Percentiles rank a stretch among this genome's conserved stretches.
Evolutionary conservation across 2,888 invertebrate genomes (phyloP).

Genomic region (Stenodema calcarata): DNA sequence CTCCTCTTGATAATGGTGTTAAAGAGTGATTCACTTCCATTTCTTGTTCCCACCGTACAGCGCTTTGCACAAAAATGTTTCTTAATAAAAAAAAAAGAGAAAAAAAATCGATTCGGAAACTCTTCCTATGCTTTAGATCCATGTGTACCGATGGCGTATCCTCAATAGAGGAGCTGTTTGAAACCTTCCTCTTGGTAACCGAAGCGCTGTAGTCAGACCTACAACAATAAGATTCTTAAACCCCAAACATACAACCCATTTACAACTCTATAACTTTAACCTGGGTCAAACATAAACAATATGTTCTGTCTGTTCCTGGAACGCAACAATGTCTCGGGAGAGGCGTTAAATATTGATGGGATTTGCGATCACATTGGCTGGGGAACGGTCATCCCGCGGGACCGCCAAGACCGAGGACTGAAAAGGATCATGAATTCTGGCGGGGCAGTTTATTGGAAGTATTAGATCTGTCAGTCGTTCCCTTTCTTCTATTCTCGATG

Average conservation of each 20-base stretch:
- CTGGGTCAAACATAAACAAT: background rate
- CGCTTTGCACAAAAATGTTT: too few relatives aligned
- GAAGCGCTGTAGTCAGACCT: too few relatives aligned
- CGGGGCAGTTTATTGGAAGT: constrained; percentile 47
- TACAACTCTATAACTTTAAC: background rate
- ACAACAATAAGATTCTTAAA: too few relatives aligned
- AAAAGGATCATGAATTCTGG: constrained; percentile 42
- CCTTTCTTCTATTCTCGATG: background rate
- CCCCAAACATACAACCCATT: background rate
- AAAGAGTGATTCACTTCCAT: too few relatives aligned
- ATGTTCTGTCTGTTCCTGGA: background rate
- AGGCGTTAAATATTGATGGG: constrained; percentile 38
- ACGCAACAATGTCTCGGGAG: constrained; percentile 15
- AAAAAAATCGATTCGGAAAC: too few relatives aligned
- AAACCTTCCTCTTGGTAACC: too few relatives aligned
- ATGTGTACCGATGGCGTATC: too few relatives aligned
- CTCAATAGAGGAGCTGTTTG: too few relatives aligned
- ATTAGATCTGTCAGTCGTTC: constrained; percentile 32
- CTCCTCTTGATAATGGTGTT: too few relatives aligned
- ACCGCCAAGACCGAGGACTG: constrained; percentile 8
- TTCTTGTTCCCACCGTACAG: too few relatives aligned
- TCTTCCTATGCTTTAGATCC: too few relatives aligned
- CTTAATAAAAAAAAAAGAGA: too few relatives aligned
- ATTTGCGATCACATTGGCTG: constrained; percentile 23
- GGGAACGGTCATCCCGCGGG: background rate